phyloP scores from a whole-genome alignment of 2,888 invertebrate species.

The Cordilura impudica region DNA sequence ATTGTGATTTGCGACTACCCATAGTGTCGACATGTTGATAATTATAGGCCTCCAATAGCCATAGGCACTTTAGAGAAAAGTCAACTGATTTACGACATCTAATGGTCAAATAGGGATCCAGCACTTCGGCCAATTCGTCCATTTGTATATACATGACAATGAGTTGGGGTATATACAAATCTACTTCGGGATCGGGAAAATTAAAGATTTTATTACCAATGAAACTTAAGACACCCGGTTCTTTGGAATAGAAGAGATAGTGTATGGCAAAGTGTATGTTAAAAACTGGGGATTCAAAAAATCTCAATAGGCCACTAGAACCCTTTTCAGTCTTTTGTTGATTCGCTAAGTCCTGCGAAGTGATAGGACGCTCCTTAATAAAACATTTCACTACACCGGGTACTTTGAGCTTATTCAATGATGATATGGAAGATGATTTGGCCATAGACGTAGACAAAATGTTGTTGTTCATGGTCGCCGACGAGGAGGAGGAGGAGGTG shows the following conservation, averaged over 20 bases:
- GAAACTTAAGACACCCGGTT: slow-evolving; percentile 97
- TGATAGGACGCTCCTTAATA: slow-evolving; percentile 71
- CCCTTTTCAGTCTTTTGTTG: slow-evolving; percentile 74
- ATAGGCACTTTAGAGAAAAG: slow-evolving; percentile 96
- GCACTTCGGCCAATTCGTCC: slow-evolving; percentile 96
- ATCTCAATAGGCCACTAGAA: slow-evolving; percentile 79
- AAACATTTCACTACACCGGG: slow-evolving; percentile 78
- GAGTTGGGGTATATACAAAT: slow-evolving; percentile 98
- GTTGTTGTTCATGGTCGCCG: slow-evolving; percentile 68
- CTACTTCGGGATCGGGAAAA: slow-evolving; percentile 93
- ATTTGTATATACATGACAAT: slow-evolving; percentile 99
- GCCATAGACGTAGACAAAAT: slow-evolving; percentile 62
- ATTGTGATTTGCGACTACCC: slow-evolving; percentile 74
- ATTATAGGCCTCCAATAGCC: slow-evolving; percentile 95
- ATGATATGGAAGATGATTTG: slow-evolving; percentile 75
- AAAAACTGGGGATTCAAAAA: slow-evolving; percentile 98
- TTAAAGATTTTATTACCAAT: slow-evolving; percentile 98
- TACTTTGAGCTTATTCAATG: slow-evolving; percentile 75
- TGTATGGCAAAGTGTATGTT: slow-evolving; percentile 99
- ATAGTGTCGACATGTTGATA: slow-evolving; percentile 75
- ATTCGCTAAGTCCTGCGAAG: slow-evolving; percentile 53
- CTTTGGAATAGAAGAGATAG: slow-evolving; percentile 98
- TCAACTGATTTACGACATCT: slow-evolving; percentile 96
- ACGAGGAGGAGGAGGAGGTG: slow-evolving; percentile 40
- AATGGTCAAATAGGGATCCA: slow-evolving; percentile 89